These are phyloP conservation scores for Drosophila fungiperda DNA, from an alignment of 2,888 invertebrate genomes.

Conservation along the genomic window DNA sequence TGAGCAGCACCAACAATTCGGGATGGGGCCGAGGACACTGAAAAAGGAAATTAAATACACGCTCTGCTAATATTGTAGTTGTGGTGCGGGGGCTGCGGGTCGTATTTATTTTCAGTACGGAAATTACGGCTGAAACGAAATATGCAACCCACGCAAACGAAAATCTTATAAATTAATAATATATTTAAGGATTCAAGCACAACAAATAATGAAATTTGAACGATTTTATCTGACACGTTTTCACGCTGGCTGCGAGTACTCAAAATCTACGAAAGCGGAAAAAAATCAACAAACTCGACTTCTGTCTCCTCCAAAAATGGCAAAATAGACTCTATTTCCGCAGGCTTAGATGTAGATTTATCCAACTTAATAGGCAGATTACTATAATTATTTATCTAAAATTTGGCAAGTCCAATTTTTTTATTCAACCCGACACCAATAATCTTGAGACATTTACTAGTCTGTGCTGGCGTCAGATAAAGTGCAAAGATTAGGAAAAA, in stretches of 20 bases:
- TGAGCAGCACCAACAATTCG: conserved; percentile 42
- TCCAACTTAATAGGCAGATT: background rate
- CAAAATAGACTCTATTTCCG: too few relatives aligned
- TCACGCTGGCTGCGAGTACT: too few relatives aligned
- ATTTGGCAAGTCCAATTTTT: background rate
- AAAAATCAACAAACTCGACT: background rate
- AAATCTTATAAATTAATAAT: conserved; percentile 41
- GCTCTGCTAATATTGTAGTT: conserved; percentile 33
- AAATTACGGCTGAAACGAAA: conserved; percentile 59
- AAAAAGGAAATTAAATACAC: conserved; percentile 71
- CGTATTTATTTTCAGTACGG: conserved; percentile 49
- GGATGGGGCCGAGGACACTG: conserved; percentile 1
- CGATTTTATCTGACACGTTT: conserved; percentile 3
- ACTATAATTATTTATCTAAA: too few relatives aligned
- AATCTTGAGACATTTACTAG: background rate
- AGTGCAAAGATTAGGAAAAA: background rate
- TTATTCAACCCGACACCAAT: background rate
- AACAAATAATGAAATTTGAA: conserved; percentile 15
- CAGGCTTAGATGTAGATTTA: background rate
- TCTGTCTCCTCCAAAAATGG: background rate
- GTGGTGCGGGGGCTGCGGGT: background rate
- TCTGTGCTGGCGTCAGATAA: background rate
- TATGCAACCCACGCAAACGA: conserved; percentile 22
- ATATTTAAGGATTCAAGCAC: conserved; percentile 19
- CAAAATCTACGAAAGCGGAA: background rate